Conservation (phyloP, 2,797 vertebrate genomes). For the Cyprinella venusta region DNA sequence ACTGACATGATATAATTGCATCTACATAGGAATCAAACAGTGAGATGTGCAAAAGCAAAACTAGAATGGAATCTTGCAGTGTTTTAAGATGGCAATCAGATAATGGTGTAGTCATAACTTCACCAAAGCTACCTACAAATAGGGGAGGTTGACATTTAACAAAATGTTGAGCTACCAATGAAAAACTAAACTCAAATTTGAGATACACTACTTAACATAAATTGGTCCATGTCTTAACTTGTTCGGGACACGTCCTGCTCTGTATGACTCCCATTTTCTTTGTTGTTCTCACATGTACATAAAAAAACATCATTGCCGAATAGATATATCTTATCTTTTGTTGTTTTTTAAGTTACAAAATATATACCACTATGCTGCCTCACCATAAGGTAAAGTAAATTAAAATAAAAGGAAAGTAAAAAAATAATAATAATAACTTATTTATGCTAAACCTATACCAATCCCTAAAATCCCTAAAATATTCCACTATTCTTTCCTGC, state of each 20-base stretch:
- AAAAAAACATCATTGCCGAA: neutral
- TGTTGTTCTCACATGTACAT: neutral
- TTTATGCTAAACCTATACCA: neutral
- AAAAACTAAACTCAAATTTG: neutral
- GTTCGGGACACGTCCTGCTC: neutral
- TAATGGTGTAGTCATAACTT: neutral
- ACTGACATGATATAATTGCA: neutral
- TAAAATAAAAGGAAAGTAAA: too few species aligned
- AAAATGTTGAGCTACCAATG: too few species aligned
- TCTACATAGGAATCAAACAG: neutral
- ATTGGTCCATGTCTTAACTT: constrained; percentile 6
- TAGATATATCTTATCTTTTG: neutral
- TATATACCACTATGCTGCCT: neutral
- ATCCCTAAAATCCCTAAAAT: neutral
- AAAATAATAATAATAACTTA: too few species aligned
- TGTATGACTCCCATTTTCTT: neutral
- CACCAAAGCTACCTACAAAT: neutral
- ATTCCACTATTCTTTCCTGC: neutral
- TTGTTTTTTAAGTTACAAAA: neutral
- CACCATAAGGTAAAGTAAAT: neutral
- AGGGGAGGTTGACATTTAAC: constrained; percentile 1
- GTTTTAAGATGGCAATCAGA: constrained; percentile 14
- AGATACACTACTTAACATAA: neutral
- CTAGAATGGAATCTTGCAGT: neutral
- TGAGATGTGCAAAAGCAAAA: neutral